Base-by-base conservation (phyloP, 2,888 invertebrate species). In the Achlya flavicornis region DNA sequence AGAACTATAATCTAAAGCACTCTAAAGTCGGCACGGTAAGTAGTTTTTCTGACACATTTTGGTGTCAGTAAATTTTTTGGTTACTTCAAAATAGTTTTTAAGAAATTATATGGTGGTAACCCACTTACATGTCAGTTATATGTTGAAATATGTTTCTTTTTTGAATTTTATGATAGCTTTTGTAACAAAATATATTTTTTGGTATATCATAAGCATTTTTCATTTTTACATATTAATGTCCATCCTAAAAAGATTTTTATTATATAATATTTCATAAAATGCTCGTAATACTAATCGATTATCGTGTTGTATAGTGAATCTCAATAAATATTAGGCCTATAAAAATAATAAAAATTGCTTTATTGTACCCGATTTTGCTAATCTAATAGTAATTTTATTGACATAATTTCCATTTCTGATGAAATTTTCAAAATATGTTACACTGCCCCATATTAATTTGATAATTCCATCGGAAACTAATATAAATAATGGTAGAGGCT, bases 281-380 rank as follows among this genome's bases (percentile, higher is more conserved):
- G 73, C 75, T 73, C 72, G 64, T 66, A 77, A 76, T 70, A 71
- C 71, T 76, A 69, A 64, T 71, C 41, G 57, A 65, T 64, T 64
- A 68, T 63, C 61, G 57, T 66, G 63, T 68, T 1, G 26, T 63
- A 61, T 57, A n/a, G n/a, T n/a, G n/a, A n/a, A 64, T 71, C 68
- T 75, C 76, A 75, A 86, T 84, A 84, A 85, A 84, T 87, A 84
- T 80, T 77, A 72, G 83, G 84, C 84, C 82, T 80, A 83, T 73
- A 81, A 85, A 81, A 69, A 77, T 43, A 74, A 77, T 76, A 75
- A 70, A 75, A 86, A 87, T 87, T 85, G 83, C 80, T 81, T 87
- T 88, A 89, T 92, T 92, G 91, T 92, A 92, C 91, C 86, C 76
- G 78, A 83, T 80, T 67, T 72, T 71, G 74, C 84, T 87, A 86